A percentile compares a stretch with the other conserved stretches of the same genome.
These are phyloP conservation scores for Dryobotodes eremita DNA, from an alignment of 2,888 invertebrate genomes.

Conservation along the genomic window DNA sequence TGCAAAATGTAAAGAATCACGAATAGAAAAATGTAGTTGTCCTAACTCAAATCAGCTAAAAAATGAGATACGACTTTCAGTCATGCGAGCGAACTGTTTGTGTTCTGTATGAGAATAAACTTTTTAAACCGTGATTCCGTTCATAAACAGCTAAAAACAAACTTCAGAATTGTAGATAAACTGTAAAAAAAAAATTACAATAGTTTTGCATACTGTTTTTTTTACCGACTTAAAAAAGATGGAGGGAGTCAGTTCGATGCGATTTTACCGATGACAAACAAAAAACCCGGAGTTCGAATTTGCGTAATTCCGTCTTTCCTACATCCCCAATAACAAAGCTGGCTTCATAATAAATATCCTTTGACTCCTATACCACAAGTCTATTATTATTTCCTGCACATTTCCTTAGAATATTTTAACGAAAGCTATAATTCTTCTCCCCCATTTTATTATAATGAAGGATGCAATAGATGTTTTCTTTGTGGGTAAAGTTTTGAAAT, in stretches of 20 bases:
- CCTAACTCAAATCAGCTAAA: too few relatives aligned
- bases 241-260: not conserved
- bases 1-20: too few relatives aligned
- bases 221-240: not conserved
- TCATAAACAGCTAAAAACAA: not conserved
- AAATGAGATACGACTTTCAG: too few relatives aligned
- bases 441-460: constrained; percentile 69
- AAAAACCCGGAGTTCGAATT: constrained; percentile 24
- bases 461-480: constrained; percentile 62
- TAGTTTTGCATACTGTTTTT: not conserved
- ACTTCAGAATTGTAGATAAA: not conserved
- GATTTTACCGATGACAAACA: not conserved
- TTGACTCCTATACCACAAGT: constrained; percentile 47
- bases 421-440: constrained; percentile 59
- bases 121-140: not conserved
- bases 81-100: not conserved
- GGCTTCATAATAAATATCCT: constrained; percentile 50
- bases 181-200: not conserved
- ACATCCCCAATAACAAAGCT: constrained; percentile 33
- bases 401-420: constrained; percentile 62
- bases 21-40: too few relatives aligned
- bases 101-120: not conserved
- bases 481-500: constrained; percentile 53
- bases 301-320: constrained; percentile 29
- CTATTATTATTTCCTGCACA: constrained; percentile 63